A percentile compares a stretch with the other conserved stretches of the same genome.
phyloP scores from a whole-genome alignment of 2,888 invertebrate species.

The Drosophila tanythrix region DNA sequence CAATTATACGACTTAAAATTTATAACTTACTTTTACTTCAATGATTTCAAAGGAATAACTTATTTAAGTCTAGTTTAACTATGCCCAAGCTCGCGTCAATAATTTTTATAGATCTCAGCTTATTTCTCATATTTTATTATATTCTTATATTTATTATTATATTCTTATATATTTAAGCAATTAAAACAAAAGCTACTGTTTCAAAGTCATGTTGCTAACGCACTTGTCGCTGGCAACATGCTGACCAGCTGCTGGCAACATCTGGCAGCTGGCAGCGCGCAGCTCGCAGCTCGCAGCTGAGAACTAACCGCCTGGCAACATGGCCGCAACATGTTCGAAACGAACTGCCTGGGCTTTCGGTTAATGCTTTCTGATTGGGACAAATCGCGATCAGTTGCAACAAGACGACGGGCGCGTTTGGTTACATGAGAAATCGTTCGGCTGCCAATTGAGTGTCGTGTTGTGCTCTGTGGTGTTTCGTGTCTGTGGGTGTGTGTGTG shows the following conservation, averaged over 20 bases:
- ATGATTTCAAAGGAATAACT: background rate
- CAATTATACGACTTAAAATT: background rate
- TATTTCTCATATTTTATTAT: background rate
- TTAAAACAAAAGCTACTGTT: background rate
- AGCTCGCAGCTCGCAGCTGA: background rate
- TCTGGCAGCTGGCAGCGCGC: background rate
- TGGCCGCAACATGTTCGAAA: slow-evolving; percentile 61
- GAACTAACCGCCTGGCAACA: slow-evolving; percentile 29
- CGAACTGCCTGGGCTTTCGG: slow-evolving; percentile 33
- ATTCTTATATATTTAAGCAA: background rate
- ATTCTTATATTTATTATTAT: background rate
- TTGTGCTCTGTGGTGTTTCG: slow-evolving; percentile 23
- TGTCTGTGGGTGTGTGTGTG: slow-evolving; percentile 17
- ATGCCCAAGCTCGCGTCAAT: too few species aligned
- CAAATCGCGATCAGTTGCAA: slow-evolving; percentile 77
- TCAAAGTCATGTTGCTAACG: slow-evolving; percentile 26
- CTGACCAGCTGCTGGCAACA: slow-evolving; percentile 24
- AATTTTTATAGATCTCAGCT: background rate
- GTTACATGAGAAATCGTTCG: slow-evolving; percentile 64
- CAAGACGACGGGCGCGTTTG: slow-evolving; percentile 79
- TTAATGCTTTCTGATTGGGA: slow-evolving; percentile 50
- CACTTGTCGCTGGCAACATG: slow-evolving; percentile 56
- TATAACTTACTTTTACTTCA: background rate
- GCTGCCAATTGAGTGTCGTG: slow-evolving; percentile 24
- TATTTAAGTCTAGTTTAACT: background rate